Evolutionary conservation across 2,888 invertebrate genomes (phyloP), one percentile per base, ranked within the genome.

Genomic region (Clivina fossor): DNA sequence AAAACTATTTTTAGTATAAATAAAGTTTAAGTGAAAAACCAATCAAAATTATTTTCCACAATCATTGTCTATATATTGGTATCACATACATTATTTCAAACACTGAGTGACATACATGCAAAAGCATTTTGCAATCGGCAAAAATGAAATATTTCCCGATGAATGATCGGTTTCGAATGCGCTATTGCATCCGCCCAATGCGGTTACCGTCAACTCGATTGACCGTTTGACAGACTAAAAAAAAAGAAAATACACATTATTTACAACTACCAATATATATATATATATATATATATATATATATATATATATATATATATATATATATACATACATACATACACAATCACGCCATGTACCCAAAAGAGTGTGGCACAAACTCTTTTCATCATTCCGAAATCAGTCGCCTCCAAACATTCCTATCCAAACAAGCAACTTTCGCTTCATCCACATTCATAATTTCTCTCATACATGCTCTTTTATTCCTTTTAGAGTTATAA

Each of bases 81-180:
- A 49, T 49, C 49, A 49, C 53, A 53, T 53, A 35, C 37, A 53
- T 53, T 53, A 53, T 53, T 44, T 44, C 40, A 35, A 35, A 35
- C n/a, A n/a, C 26, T 35, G 53, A 53, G 37, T 53, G 53, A 44
- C 53, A 44, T 53, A 53, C 53, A 53, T 53, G 53, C 53, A 55
- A 55, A 55, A 55, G 47, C 55, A 55, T 55, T 55, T 55, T 28
- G 47, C 22, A 22, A 55, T 47, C 32, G 37, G 55, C 55, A 55
- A 55, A 55, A 55, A 55, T 55, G 55, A 55, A 55, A 55, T 55
- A 55, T 55, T 47, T 55, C 55, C 47, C 38, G 47, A 47, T n/a
- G 55, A 46, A 47, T 55, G 47, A 47, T 47, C 47, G 46, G 55
- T 47, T 47, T 55, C 30, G 20, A 32, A 22, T 18, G 37, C 33